A percentile compares a stretch with the other conserved stretches of the same genome.
These are phyloP conservation scores for Cyrtodaria siliqua DNA, from an alignment of 2,888 invertebrate species.

Conservation along the genomic window DNA sequence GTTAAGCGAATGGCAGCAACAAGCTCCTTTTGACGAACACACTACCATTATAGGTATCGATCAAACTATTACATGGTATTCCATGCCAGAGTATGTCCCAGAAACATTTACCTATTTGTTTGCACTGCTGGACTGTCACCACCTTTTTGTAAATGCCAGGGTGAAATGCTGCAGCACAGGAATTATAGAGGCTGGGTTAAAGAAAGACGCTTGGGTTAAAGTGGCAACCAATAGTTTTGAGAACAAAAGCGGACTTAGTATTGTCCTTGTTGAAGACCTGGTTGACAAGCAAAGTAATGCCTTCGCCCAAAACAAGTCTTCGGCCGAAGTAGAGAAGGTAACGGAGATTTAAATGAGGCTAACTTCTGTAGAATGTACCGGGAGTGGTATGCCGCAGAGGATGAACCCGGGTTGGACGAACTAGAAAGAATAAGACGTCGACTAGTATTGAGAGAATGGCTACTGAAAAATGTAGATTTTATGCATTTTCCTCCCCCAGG, in stretches of 20 bases:
- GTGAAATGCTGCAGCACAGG: slow-evolving; percentile 32
- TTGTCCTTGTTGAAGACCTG: slow-evolving; percentile 14
- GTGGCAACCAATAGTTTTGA: slow-evolving; percentile 7
- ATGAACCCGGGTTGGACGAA: slow-evolving; percentile 29
- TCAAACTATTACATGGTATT: slow-evolving; percentile 23
- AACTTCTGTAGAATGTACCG: slow-evolving; percentile 45
- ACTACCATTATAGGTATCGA: background rate
- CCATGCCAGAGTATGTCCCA: slow-evolving; percentile 25
- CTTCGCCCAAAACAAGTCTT: slow-evolving; percentile 27
- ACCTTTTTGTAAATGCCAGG: slow-evolving; percentile 17
- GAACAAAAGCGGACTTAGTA: slow-evolving; percentile 13
- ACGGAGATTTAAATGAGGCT: slow-evolving; percentile 28
- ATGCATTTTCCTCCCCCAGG: slow-evolving; percentile 24
- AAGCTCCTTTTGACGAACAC: background rate
- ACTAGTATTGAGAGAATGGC: slow-evolving; percentile 22
- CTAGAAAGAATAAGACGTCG: slow-evolving; percentile 13
- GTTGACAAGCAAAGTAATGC: slow-evolving; percentile 27
- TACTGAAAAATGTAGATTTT: slow-evolving; percentile 25
- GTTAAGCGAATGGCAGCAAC: background rate
- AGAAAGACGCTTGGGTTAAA: slow-evolving; percentile 27
- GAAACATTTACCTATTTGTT: slow-evolving; percentile 11
- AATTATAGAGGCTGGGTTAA: slow-evolving; percentile 17
- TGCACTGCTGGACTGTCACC: slow-evolving; percentile 21
- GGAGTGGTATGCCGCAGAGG: slow-evolving; percentile 47
- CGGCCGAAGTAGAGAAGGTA: slow-evolving; percentile 24